These are phyloP conservation scores for Columba guinea DNA, from an alignment of 2,797 vertebrate genomes.

Conservation along the genomic window DNA sequence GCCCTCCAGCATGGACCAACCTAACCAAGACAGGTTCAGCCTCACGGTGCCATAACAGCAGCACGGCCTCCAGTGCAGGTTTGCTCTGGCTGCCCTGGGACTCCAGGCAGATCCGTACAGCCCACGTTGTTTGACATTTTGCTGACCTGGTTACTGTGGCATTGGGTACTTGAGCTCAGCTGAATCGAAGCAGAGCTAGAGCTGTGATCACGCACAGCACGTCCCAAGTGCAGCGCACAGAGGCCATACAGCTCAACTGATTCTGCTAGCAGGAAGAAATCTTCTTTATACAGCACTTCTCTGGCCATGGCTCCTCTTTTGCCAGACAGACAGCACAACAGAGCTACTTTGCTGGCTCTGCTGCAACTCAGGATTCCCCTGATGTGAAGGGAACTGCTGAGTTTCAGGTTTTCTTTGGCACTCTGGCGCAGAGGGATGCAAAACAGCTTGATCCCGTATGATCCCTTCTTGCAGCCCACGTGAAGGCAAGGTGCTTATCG, in stretches of 20 bases:
- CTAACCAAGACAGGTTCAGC: background rate
- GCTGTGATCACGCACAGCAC: background rate
- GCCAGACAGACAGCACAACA: background rate
- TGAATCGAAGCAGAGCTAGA: background rate
- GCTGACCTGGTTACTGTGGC: background rate
- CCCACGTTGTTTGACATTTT: accelerated
- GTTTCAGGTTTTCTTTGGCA: background rate
- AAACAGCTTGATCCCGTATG: background rate
- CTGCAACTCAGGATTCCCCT: background rate
- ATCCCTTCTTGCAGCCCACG: background rate
- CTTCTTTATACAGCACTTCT: background rate
- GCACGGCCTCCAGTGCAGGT: accelerated
- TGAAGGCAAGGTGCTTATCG: background rate
- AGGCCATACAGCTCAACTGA: accelerated
- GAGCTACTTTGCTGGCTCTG: background rate
- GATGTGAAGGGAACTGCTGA: background rate
- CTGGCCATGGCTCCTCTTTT: background rate
- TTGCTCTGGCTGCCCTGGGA: background rate
- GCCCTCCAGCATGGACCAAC: background rate
- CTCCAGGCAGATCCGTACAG: background rate
- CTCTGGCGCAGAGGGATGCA: background rate
- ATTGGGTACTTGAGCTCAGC: accelerated
- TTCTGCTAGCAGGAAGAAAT: background rate
- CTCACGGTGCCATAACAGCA: background rate
- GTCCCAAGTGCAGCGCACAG: background rate